These are phyloP conservation scores for Rhopalosiphum maidis DNA, from an alignment of 1,140 invertebrate species.

Conservation along the genomic window DNA sequence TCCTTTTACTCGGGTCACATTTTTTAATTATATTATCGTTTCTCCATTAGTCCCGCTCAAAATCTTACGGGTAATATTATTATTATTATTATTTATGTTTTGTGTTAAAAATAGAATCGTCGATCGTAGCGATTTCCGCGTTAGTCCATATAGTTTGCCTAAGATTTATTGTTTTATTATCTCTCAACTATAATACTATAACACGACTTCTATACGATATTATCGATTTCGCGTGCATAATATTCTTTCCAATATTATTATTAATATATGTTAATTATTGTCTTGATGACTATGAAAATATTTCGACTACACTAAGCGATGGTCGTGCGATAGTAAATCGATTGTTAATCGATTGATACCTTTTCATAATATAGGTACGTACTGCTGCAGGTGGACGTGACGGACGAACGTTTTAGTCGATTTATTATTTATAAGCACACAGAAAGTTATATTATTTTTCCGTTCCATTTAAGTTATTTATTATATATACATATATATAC, in stretches of 20 bases:
- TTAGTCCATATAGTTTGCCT: background rate
- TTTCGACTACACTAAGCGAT: background rate
- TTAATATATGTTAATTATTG: background rate
- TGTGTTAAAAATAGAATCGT: background rate
- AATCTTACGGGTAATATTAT: background rate
- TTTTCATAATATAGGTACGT: background rate
- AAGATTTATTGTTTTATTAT: background rate
- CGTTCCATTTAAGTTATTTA: background rate
- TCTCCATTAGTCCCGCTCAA: background rate
- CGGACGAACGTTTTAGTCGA: constrained; percentile 12
- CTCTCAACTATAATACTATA: background rate
- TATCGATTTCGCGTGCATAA: background rate
- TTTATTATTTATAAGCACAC: constrained; percentile 2
- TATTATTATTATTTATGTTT: background rate
- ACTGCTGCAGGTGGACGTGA: background rate
- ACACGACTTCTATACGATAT: background rate
- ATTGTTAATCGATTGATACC: background rate
- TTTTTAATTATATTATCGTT: background rate
- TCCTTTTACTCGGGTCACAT: background rate
- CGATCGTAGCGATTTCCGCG: background rate
- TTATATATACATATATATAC: background rate
- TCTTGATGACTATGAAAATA: background rate
- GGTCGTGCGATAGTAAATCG: background rate
- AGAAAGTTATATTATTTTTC: background rate
- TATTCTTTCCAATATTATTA: background rate